Percentiles rank a stretch among this genome's conserved stretches.
Conservation (phyloP, 1,140 invertebrate species). For the Pachypsylla venusta region DNA sequence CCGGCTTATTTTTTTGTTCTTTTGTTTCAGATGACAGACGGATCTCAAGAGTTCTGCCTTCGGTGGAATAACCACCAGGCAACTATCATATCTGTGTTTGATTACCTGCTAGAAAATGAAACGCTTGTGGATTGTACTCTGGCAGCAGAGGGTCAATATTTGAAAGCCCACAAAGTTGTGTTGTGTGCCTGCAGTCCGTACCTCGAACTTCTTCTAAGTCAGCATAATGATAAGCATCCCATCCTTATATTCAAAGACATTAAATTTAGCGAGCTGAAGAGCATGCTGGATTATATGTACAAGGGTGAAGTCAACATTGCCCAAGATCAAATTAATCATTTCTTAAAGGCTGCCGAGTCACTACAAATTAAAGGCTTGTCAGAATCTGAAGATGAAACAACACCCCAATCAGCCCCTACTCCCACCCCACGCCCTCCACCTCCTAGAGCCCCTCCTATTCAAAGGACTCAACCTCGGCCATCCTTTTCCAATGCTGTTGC, state of each 20-base stretch:
- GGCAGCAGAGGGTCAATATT: conserved; percentile 73
- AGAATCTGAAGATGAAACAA: conserved; percentile 39
- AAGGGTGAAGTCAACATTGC: conserved; percentile 87
- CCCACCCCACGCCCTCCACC: conserved; percentile 3
- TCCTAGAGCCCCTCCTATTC: not conserved
- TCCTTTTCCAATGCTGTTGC: conserved; percentile 3
- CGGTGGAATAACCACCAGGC: conserved; percentile 90
- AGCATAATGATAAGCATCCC: conserved; percentile 77
- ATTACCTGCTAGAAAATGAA: conserved; percentile 74
- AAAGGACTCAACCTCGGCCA: conserved; percentile 2
- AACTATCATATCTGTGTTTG: conserved; percentile 75
- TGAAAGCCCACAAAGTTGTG: conserved; percentile 87
- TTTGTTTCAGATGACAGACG: conserved; percentile 15
- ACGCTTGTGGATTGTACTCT: conserved; percentile 85
- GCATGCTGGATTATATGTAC: conserved; percentile 91
- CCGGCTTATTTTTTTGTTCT: too few species aligned
- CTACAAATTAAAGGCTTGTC: conserved; percentile 83
- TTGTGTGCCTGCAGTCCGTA: conserved; percentile 84
- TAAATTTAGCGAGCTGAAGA: conserved; percentile 74
- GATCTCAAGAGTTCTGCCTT: conserved; percentile 34
- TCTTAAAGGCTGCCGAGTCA: conserved; percentile 78
- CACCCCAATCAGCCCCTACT: not conserved
- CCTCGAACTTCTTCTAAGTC: conserved; percentile 66
- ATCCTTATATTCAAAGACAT: conserved; percentile 85
- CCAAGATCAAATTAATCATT: conserved; percentile 75